A percentile compares a stretch with the other conserved stretches of the same genome.
Evolutionary conservation across 2,888 invertebrate species (phyloP).

Genomic region (Hylaea fasciaria): DNA sequence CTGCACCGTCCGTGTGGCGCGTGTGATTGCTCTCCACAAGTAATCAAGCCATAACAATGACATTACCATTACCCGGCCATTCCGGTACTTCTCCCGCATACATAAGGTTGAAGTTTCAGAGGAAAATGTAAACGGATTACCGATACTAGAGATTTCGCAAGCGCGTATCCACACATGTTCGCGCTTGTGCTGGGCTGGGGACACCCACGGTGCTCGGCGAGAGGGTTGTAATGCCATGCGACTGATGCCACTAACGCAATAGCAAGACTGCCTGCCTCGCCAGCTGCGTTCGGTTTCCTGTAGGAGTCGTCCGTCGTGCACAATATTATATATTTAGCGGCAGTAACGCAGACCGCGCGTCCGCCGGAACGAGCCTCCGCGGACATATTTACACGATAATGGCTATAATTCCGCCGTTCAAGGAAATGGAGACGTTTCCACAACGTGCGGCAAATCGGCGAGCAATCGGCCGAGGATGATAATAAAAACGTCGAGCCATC

Average conservation of each 20-base stretch:
- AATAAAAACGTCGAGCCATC: constrained; percentile 14
- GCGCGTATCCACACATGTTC: too few relatives aligned
- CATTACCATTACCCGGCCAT: constrained; percentile 1
- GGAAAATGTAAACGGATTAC: too few relatives aligned
- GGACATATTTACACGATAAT: constrained; percentile 40
- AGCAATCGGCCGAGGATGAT: not conserved
- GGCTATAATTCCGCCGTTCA: constrained; percentile 38
- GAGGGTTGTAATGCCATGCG: too few relatives aligned
- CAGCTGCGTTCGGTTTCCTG: not conserved
- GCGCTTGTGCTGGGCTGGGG: too few relatives aligned
- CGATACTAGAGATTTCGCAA: too few relatives aligned
- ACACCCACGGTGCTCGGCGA: too few relatives aligned
- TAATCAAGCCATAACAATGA: constrained; percentile 12
- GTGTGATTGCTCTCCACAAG: constrained; percentile 1
- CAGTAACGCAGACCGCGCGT: constrained; percentile 35
- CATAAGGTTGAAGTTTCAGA: too few relatives aligned
- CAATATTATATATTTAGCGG: constrained; percentile 35
- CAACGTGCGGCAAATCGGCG: constrained; percentile 41
- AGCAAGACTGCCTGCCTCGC: not conserved
- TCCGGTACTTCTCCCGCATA: not conserved
- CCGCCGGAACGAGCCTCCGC: constrained; percentile 21
- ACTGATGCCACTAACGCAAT: too few relatives aligned
- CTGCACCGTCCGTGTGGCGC: not conserved
- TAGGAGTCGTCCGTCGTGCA: constrained; percentile 2
- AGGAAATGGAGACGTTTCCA: constrained; percentile 46